Evolutionary conservation across 2,113 vertebrate species (phyloP).

Genomic region (Larimichthys polyactis): DNA sequence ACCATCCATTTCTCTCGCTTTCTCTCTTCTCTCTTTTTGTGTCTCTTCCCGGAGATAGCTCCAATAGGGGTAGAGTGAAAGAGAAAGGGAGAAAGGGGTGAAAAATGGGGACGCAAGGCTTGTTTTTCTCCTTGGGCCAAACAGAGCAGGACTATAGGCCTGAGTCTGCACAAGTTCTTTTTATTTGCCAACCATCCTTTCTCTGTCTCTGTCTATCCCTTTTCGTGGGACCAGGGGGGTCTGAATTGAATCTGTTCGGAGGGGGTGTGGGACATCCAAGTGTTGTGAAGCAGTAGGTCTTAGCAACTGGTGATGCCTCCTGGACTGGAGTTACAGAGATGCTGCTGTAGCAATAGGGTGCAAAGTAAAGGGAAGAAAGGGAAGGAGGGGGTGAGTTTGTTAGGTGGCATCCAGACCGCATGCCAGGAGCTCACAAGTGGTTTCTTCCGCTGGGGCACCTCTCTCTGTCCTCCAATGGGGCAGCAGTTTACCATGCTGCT

Average conservation of each 20-base stretch:
- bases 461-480: slow-evolving; percentile 67
- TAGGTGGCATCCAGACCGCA: slow-evolving; percentile 67
- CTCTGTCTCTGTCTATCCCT: slow-evolving; percentile 69
- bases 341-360: slow-evolving; percentile 68
- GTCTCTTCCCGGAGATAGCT: slow-evolving; percentile 70
- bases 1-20: slow-evolving; percentile 54
- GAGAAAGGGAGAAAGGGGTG: slow-evolving; percentile 68
- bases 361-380: slow-evolving; percentile 51
- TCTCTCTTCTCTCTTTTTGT: slow-evolving; percentile 66
- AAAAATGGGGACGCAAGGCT: slow-evolving; percentile 77
- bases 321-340: slow-evolving; percentile 79
- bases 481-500: slow-evolving; percentile 76
- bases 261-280: slow-evolving; percentile 70
- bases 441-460: slow-evolving; percentile 70
- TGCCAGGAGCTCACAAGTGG: slow-evolving; percentile 72
- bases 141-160: slow-evolving; percentile 64
- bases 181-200: slow-evolving; percentile 71
- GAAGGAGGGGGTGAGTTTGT: slow-evolving; percentile 58
- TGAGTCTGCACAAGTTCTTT: slow-evolving; percentile 75
- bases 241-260: slow-evolving; percentile 80
- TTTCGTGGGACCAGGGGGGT: slow-evolving; percentile 68
- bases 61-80: slow-evolving; percentile 60
- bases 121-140: slow-evolving; percentile 72
- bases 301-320: slow-evolving; percentile 79
- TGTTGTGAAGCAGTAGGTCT: slow-evolving; percentile 77